Conservation (phyloP, 2,113 vertebrate species). For the Protomyctophum bolini region DNA sequence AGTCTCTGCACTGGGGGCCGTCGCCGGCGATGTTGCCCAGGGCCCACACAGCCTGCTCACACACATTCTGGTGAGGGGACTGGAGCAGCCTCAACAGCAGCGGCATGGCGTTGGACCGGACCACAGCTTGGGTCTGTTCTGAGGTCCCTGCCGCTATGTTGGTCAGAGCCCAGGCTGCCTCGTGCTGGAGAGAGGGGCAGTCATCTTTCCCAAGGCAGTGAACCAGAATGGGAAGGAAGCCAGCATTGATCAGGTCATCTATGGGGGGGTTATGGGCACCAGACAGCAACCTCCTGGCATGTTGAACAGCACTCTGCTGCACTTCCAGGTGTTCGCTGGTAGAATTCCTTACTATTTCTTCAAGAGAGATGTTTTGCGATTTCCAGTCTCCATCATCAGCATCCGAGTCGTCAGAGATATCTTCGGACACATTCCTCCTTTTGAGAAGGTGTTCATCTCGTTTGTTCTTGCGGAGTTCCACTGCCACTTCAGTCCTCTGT, state of each 20-base stretch:
- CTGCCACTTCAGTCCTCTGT: constrained; percentile 97
- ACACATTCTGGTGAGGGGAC: constrained; percentile 96
- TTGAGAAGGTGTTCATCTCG: constrained; percentile 98
- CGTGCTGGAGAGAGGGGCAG: constrained; percentile 98
- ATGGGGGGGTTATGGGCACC: constrained; percentile 99
- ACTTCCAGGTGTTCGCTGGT: constrained; percentile 98
- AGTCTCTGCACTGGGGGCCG: constrained; percentile 97
- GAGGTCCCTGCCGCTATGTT: constrained; percentile 99
- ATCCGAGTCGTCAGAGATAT: constrained; percentile 95
- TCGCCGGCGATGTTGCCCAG: constrained; percentile 97
- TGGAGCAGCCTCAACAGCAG: constrained; percentile 93
- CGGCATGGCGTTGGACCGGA: constrained; percentile 96
- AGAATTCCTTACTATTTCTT: constrained; percentile 99
- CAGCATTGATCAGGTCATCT: constrained; percentile 98
- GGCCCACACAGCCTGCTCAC: constrained; percentile 98
- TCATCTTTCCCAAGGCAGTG: constrained; percentile 99
- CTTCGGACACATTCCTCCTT: constrained; percentile 96
- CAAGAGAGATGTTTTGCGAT: constrained; percentile 98
- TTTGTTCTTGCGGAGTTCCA: constrained; percentile 98
- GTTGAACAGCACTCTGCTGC: constrained; percentile 97
- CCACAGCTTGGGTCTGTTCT: constrained; percentile 98
- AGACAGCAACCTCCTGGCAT: constrained; percentile 97
- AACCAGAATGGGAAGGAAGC: constrained; percentile 98
- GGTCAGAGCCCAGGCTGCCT: constrained; percentile 98
- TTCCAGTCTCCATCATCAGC: constrained; percentile 90